A percentile compares a stretch with the other conserved stretches of the same genome.
phyloP scores from a whole-genome alignment of 2,113 vertebrate species.

The Calidris pugnax region DNA sequence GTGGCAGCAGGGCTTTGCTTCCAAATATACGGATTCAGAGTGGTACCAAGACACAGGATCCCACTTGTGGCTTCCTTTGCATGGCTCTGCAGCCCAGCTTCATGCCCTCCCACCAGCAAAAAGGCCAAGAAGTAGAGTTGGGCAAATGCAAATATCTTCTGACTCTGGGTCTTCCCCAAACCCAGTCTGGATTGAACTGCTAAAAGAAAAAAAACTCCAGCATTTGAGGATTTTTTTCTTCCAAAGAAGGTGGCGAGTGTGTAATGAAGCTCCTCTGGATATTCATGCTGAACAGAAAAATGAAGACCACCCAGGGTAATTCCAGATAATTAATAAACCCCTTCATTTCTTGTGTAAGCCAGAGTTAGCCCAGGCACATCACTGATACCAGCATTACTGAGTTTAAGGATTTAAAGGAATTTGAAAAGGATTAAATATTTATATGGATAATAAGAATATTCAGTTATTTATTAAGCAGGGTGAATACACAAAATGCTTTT shows the following conservation, averaged over 20 bases:
- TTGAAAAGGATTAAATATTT: neutral
- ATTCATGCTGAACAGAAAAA: neutral
- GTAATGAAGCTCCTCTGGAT: neutral
- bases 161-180: neutral
- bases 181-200: neutral
- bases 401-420: neutral
- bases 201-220: neutral
- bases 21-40: neutral
- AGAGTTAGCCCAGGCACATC: neutral
- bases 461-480: neutral
- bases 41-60: neutral
- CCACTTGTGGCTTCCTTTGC: neutral
- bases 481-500: neutral
- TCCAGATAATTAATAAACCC: neutral
- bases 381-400: rapidly evolving
- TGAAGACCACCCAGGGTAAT: neutral
- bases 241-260: too few species aligned
- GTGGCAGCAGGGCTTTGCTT: neutral
- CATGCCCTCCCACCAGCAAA: neutral
- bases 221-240: neutral
- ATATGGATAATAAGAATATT: neutral
- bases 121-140: rapidly evolving
- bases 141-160: rapidly evolving
- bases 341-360: neutral
- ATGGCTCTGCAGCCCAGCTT: neutral